phyloP scores from a whole-genome alignment of 2,888 invertebrate genomes.

The Diabrotica balteata region DNA sequence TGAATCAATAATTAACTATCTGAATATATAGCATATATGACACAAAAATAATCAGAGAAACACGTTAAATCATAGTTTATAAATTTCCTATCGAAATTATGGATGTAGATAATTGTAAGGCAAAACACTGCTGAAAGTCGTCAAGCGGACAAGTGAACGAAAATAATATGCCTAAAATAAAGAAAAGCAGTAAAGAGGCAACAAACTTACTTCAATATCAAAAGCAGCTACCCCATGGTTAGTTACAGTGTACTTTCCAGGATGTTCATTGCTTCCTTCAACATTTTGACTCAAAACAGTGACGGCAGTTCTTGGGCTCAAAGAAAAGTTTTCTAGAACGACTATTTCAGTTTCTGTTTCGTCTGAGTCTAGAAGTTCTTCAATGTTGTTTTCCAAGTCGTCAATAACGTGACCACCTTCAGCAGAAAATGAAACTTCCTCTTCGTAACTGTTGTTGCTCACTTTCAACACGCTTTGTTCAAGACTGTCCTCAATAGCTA shows the following conservation, averaged over 20 bases:
- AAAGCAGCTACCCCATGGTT: not conserved
- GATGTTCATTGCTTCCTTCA: not conserved
- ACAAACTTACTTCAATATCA: not conserved
- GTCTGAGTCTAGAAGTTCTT: not conserved
- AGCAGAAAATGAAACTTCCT: not conserved
- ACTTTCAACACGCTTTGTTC: not conserved
- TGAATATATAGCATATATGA: too few relatives aligned
- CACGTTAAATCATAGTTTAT: too few relatives aligned
- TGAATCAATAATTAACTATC: too few relatives aligned
- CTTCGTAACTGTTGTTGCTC: not conserved
- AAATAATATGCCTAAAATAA: too few relatives aligned
- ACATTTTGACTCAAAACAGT: not conserved
- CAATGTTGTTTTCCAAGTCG: not conserved
- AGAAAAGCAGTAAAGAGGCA: too few relatives aligned
- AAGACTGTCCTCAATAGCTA: not conserved
- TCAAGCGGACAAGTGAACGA: too few relatives aligned
- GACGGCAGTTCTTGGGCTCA: not conserved
- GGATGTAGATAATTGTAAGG: too few relatives aligned
- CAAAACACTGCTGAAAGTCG: too few relatives aligned
- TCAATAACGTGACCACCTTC: not conserved
- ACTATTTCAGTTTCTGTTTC: not conserved
- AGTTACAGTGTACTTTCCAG: not conserved
- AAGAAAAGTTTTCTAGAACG: not conserved
- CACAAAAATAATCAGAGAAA: too few relatives aligned
- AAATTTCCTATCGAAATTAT: too few relatives aligned